Base-by-base conservation (phyloP, 2,113 vertebrate species). In the Myotis yumanensis region DNA sequence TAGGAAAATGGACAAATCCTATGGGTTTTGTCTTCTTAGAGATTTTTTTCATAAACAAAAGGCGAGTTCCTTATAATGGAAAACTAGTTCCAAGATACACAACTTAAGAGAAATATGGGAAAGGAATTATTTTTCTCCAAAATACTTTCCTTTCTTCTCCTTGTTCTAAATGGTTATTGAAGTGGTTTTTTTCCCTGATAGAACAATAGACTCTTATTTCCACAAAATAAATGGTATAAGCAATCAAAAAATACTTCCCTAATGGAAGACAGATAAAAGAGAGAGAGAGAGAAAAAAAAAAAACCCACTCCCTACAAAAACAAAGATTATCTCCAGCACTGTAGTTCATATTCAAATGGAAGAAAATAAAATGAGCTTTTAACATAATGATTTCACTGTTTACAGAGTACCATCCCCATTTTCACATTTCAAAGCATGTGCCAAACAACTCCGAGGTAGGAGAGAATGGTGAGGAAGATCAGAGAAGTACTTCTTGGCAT, bases 61-160 rank as follows among this genome's bases (percentile, higher is more conserved):
- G 79, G 97, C 84, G 97, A 97, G 90, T 51, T 97, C 68, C 86
- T 97, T 94, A 96, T 97, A 97, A 94, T 97, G 79, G 95, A 96
- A 97, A 96, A 95, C 94, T 92, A 97, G 93, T 95, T 98, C 98
- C 98, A 98, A 98, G 96, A 98, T 94, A 98, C 71, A 98, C 97
- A 98, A 95, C 88, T 97, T 94, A 95, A 97, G 96, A 98, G 95
- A 92, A 96, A 96, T 95, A 95, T 93, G 95, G 96, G 89, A 91
- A 98, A 97, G 92, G 97, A 97, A 97, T 91, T 98, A 95, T 98
- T 98, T 98, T 97, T 96, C 97, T 96, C 92, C 98, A 97, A 96
- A 98, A 98, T 98, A 97, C 95, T 98, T 98, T 98, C 88, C 95
- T 97, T 97, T 51, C 68, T 98, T 98, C 94, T 98, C 86, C 95